Conservation (phyloP, 2,888 invertebrate species). For the Spodoptera littoralis region DNA sequence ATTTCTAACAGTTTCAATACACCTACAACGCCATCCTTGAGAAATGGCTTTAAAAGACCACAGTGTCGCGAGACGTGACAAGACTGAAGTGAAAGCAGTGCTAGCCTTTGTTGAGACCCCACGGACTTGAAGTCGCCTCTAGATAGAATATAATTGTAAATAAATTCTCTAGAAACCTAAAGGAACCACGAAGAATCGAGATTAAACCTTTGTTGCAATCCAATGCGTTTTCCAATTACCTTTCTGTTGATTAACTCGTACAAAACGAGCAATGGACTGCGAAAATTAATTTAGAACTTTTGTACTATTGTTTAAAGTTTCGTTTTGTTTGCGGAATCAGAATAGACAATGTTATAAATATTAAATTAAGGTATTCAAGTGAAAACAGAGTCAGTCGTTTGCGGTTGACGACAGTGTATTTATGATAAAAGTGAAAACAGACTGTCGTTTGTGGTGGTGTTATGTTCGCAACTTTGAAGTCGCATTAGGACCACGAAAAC, state of each 20-base stretch:
- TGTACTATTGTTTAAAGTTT: slow-evolving; percentile 16
- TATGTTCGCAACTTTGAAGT: slow-evolving; percentile 44
- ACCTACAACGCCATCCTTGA: slow-evolving; percentile 29
- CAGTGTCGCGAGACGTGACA: slow-evolving; percentile 35
- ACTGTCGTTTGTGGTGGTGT: slow-evolving; percentile 47
- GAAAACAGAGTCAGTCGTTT: slow-evolving; percentile 29
- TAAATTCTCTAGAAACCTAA: slow-evolving; percentile 41
- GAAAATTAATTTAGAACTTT: slow-evolving; percentile 34
- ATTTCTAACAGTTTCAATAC: slow-evolving; percentile 42
- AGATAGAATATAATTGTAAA: slow-evolving; percentile 55
- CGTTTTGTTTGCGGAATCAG: slow-evolving; percentile 5
- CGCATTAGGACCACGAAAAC: slow-evolving; percentile 38
- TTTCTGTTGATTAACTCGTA: slow-evolving; percentile 28
- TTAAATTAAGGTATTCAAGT: slow-evolving; percentile 35
- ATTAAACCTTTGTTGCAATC: slow-evolving; percentile 39
- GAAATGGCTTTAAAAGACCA: slow-evolving; percentile 35
- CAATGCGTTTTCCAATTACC: slow-evolving; percentile 37
- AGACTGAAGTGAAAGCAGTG: slow-evolving; percentile 33
- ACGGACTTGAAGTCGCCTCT: slow-evolving; percentile 50
- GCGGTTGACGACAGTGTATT: slow-evolving; percentile 40
- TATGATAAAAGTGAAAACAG: slow-evolving; percentile 48
- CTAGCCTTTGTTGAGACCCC: slow-evolving; percentile 43
- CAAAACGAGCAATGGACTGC: slow-evolving; percentile 35
- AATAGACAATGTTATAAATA: slow-evolving; percentile 28
- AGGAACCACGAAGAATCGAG: slow-evolving; percentile 30